These are phyloP conservation scores for Pipistrellus nathusii DNA, from an alignment of 2,797 vertebrate species.

Conservation along the genomic window DNA sequence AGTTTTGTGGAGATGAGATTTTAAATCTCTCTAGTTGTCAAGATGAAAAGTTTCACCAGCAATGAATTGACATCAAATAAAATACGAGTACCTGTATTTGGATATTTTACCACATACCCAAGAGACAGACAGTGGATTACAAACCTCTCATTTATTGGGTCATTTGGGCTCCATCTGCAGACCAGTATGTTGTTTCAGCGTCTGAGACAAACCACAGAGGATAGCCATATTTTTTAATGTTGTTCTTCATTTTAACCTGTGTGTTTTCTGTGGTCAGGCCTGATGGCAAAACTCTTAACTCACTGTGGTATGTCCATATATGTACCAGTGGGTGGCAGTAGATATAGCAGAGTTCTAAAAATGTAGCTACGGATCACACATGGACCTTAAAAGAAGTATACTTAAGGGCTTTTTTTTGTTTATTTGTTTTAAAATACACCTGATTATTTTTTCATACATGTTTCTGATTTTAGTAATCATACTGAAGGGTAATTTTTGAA, in stretches of 20 bases:
- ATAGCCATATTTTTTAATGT: slow-evolving; percentile 72
- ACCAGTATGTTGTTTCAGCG: slow-evolving; percentile 71
- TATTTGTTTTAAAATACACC: slow-evolving; percentile 58
- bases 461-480: slow-evolving; percentile 64
- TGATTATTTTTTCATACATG: slow-evolving; percentile 61
- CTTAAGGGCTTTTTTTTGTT: not conserved
- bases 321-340: slow-evolving; percentile 73
- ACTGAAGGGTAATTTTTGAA: not conserved
- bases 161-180: slow-evolving; percentile 66
- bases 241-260: slow-evolving; percentile 76
- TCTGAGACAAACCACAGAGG: slow-evolving; percentile 79
- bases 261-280: slow-evolving; percentile 71
- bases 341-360: slow-evolving; percentile 46
- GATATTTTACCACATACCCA: slow-evolving; percentile 57
- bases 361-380: not conserved
- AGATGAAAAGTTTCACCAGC: slow-evolving; percentile 72
- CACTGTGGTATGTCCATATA: not conserved
- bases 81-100: slow-evolving; percentile 62
- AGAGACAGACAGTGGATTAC: slow-evolving; percentile 62
- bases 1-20: slow-evolving; percentile 48
- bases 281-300: slow-evolving; percentile 69
- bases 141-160: slow-evolving; percentile 76
- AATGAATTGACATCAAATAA: slow-evolving; percentile 76
- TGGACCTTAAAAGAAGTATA: not conserved
- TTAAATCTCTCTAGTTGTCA: slow-evolving; percentile 61